Evolutionary conservation across 2,797 vertebrate species (phyloP).

Genomic region (Enteromius paludinosus): DNA sequence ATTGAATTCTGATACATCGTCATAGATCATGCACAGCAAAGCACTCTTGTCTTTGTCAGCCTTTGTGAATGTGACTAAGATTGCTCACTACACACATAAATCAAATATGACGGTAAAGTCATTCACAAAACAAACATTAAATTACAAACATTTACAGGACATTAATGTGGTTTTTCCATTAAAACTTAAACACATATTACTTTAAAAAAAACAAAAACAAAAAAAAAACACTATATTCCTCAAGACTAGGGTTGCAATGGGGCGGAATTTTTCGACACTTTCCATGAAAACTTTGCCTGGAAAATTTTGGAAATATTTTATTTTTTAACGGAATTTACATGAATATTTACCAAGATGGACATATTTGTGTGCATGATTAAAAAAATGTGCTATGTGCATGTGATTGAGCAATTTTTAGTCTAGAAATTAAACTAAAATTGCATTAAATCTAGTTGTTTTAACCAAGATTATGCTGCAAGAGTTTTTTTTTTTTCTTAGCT

Average conservation of each 20-base stretch:
- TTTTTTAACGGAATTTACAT: too few species aligned
- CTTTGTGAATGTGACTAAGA: conserved; percentile 16
- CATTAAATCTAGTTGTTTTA: too few species aligned
- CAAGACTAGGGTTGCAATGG: not conserved
- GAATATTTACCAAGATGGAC: too few species aligned
- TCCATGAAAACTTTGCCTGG: too few species aligned
- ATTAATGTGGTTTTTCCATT: conserved; percentile 5
- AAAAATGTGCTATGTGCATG: too few species aligned
- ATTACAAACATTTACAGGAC: not conserved
- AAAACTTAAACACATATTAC: not conserved
- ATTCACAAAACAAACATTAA: conserved; percentile 4
- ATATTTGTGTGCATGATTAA: too few species aligned
- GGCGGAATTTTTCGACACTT: too few species aligned
- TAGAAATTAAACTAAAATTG: too few species aligned
- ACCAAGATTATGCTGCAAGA: too few species aligned
- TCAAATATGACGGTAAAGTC: not conserved
- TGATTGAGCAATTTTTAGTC: too few species aligned
- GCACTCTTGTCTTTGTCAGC: conserved; percentile 7
- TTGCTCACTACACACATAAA: conserved; percentile 12
- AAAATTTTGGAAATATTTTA: too few species aligned
- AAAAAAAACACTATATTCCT: not conserved
- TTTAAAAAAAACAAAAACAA: not conserved
- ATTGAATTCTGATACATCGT: conserved; percentile 35
- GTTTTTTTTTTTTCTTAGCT: too few species aligned
- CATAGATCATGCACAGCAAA: conserved; percentile 15